A percentile compares a stretch with the other conserved stretches of the same genome.
Conservation (phyloP, 2,113 vertebrate species). For the Seriola dumerili region DNA sequence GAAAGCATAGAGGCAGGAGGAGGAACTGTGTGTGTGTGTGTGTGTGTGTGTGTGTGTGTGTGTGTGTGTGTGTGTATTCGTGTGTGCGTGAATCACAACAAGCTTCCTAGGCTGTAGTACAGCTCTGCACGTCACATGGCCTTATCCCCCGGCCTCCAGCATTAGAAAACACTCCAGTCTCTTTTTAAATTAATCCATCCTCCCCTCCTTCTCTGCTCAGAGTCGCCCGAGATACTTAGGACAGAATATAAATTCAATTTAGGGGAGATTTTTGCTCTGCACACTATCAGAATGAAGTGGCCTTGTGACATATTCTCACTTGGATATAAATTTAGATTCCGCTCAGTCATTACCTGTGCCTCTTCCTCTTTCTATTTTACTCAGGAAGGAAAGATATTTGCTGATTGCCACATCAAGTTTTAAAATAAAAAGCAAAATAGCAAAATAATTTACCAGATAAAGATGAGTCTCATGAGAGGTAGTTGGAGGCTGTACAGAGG, state of each 20-base stretch:
- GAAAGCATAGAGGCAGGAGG: slow-evolving; percentile 39
- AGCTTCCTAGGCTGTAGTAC: slow-evolving; percentile 19
- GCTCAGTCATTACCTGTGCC: not conserved
- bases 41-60: not conserved
- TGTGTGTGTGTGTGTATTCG: not conserved
- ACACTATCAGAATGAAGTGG: slow-evolving; percentile 31
- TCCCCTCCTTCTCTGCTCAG: not conserved
- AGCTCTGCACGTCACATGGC: slow-evolving; percentile 23
- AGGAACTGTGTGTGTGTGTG: not conserved
- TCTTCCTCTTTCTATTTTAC: slow-evolving; percentile 1
- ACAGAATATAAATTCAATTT: slow-evolving; percentile 52
- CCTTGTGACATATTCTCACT: slow-evolving; percentile 11
- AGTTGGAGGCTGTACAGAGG: not conserved
- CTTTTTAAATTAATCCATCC: slow-evolving; percentile 46
- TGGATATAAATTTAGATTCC: slow-evolving; percentile 13
- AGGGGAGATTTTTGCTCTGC: slow-evolving; percentile 40
- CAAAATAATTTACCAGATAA: not conserved
- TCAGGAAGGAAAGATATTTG: not conserved
- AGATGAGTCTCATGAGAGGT: not conserved
- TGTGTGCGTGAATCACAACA: slow-evolving; percentile 15
- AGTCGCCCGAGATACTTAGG: slow-evolving; percentile 6
- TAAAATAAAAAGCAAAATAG: not conserved
- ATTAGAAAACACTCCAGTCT: slow-evolving; percentile 55
- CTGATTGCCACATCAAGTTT: not conserved
- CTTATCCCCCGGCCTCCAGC: slow-evolving; percentile 24